Evolutionary conservation across 2,113 vertebrate genomes (phyloP).

Genomic region (Entomyzon cyanotis): DNA sequence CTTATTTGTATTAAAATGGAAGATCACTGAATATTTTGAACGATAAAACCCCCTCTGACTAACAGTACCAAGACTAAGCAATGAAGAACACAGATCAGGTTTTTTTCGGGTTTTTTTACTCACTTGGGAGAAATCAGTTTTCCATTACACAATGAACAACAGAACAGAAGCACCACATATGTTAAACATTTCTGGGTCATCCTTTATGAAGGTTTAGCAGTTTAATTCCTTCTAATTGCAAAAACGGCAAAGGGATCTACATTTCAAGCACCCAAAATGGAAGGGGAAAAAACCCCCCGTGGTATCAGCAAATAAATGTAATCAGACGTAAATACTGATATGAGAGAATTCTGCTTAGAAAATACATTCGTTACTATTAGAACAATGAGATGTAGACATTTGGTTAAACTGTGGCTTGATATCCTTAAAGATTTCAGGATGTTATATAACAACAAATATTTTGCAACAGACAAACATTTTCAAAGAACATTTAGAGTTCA

Average conservation of each 20-base stretch:
- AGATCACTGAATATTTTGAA: not conserved
- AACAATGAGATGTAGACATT: conserved; percentile 26
- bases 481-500: conserved; percentile 7
- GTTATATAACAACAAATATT: conserved; percentile 3
- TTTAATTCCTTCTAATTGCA: not conserved
- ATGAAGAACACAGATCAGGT: not conserved
- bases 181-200: not conserved
- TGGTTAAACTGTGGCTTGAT: conserved; percentile 41
- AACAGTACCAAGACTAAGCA: conserved; percentile 11
- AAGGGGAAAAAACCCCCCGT: not conserved
- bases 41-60: not conserved
- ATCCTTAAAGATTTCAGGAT: not conserved
- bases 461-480: conserved; percentile 15
- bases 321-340: conserved; percentile 17
- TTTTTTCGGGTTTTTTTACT: not conserved
- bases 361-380: conserved; percentile 45
- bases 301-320: not conserved
- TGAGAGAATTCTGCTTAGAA: conserved; percentile 26
- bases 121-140: conserved; percentile 23
- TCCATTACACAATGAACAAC: conserved; percentile 19
- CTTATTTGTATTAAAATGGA: not conserved
- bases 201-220: not conserved
- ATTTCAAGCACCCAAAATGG: not conserved
- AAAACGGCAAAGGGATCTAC: not conserved
- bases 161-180: conserved; percentile 8